Evolutionary conservation across 2,888 invertebrate species (phyloP).

Genomic region (Corbicula japonica): DNA sequence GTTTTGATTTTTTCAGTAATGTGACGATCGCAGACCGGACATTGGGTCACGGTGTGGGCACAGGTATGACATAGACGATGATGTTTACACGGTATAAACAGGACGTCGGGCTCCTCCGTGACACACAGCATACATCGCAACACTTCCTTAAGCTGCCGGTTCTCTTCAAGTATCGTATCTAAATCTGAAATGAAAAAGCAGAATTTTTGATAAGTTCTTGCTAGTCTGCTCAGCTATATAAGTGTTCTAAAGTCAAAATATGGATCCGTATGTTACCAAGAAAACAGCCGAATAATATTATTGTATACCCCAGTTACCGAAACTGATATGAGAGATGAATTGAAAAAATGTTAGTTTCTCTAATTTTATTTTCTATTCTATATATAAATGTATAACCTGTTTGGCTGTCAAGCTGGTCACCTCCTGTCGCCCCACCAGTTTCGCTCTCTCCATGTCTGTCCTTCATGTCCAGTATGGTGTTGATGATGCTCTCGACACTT

Average conservation of each 20-base stretch:
- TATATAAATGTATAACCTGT: no score
- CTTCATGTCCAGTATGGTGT: neutral
- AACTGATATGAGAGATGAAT: no score
- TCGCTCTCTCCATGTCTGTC: neutral
- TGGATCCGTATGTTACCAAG: no score
- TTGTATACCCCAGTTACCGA: no score
- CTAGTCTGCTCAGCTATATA: neutral
- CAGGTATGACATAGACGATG: slow-evolving; percentile 29
- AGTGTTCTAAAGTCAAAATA: no score
- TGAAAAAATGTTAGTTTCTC: no score
- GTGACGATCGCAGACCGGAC: slow-evolving; percentile 9
- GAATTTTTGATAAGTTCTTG: neutral
- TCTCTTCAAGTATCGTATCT: neutral
- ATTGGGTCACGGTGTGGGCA: neutral
- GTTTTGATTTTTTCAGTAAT: slow-evolving; percentile 28
- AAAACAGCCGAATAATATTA: no score
- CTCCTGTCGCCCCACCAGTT: no score
- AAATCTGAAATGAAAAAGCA: neutral
- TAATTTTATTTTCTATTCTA: no score
- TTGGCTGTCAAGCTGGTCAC: no score
- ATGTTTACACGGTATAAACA: slow-evolving; percentile 30
- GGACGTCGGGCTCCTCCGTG: slow-evolving; percentile 20
- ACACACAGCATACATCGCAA: slow-evolving; percentile 26
- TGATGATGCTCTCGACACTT: neutral
- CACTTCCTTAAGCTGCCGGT: neutral